Conservation (phyloP, 2,888 invertebrate species). For the Toxonevra muliebris region DNA sequence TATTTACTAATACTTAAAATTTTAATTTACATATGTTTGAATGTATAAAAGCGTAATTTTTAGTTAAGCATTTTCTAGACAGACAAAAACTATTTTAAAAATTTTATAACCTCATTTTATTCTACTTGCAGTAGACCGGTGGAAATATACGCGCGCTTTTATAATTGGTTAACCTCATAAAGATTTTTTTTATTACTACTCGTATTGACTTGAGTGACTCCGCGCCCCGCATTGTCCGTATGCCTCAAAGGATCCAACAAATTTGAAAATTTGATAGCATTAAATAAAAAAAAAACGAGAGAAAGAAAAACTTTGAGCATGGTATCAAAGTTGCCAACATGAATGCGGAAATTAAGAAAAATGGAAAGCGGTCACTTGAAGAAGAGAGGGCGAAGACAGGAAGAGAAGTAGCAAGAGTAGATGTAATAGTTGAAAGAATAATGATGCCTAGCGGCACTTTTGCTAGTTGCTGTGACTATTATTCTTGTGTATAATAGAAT, state of each 20-base stretch:
- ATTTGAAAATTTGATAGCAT: background rate
- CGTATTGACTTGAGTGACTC: background rate
- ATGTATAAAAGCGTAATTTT: too few relatives aligned
- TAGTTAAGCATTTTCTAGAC: too few relatives aligned
- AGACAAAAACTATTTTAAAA: too few relatives aligned
- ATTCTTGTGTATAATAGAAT: constrained; percentile 23
- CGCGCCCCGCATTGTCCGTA: too few relatives aligned
- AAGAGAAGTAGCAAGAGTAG: background rate
- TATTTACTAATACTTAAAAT: too few relatives aligned
- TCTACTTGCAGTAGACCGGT: too few relatives aligned
- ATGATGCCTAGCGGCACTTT: constrained; percentile 3
- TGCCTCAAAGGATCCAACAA: background rate
- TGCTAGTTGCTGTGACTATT: background rate
- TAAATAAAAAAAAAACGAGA: background rate
- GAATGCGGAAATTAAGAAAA: constrained; percentile 25
- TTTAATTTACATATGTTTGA: too few relatives aligned
- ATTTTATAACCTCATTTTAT: too few relatives aligned
- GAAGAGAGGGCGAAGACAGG: background rate
- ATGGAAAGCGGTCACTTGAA: background rate
- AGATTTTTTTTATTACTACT: constrained; percentile 15
- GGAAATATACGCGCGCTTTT: background rate
- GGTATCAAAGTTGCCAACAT: constrained; percentile 1
- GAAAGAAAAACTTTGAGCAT: background rate
- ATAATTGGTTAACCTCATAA: constrained; percentile 14
- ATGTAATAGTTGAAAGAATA: background rate